Conservation (phyloP, 2,113 vertebrate species). For the Notarius lentiginosus region DNA sequence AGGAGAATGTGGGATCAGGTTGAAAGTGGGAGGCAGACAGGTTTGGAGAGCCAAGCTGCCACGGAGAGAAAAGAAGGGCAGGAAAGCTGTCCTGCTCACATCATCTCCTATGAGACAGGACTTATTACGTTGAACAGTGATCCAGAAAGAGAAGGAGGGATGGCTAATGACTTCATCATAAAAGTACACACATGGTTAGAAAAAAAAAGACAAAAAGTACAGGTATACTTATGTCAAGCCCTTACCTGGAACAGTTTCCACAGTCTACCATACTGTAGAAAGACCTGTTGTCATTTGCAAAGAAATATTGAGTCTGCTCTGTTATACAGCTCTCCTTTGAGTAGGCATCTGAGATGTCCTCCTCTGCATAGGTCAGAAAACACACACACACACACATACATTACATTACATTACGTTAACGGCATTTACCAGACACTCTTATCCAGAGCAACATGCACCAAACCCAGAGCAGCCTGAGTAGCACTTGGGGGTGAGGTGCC, state of each 20-base stretch:
- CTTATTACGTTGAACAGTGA: conserved; percentile 52
- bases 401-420: too few relatives aligned
- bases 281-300: conserved; percentile 88
- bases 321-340: conserved; percentile 98
- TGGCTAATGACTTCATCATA: conserved; percentile 38
- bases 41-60: not conserved
- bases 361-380: conserved; percentile 82
- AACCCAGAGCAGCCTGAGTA: too few relatives aligned
- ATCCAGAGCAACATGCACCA: too few relatives aligned
- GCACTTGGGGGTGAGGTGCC: too few relatives aligned
- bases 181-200: conserved; percentile 23
- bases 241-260: conserved; percentile 95
- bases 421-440: too few relatives aligned
- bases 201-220: conserved; percentile 10
- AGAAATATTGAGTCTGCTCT: conserved; percentile 98
- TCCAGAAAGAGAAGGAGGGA: conserved; percentile 43
- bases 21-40: conserved; percentile 52
- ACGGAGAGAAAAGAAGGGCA: conserved; percentile 25
- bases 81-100: conserved; percentile 53
- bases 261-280: conserved; percentile 90
- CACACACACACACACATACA: conserved; percentile 13
- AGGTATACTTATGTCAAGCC: conserved; percentile 56
- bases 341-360: conserved; percentile 82
- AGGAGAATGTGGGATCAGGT: conserved; percentile 48
- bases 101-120: conserved; percentile 54